phyloP scores from a whole-genome alignment of 2,113 vertebrate species.

The Vombatus ursinus region DNA sequence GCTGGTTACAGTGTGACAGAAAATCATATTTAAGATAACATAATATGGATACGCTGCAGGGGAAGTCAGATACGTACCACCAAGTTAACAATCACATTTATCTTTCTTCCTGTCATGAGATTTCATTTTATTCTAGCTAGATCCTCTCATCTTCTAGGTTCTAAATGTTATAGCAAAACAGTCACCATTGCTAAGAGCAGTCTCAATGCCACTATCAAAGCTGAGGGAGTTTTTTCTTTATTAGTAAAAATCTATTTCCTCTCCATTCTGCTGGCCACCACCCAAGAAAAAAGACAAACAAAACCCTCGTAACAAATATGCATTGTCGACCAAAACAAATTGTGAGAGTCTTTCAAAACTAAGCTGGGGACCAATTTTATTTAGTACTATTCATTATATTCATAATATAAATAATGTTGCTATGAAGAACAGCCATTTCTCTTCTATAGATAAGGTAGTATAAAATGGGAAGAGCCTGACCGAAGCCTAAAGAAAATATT shows the following conservation, averaged over 20 bases:
- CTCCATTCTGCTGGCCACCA: not conserved
- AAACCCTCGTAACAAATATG: not conserved
- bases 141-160: not conserved
- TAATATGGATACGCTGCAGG: not conserved
- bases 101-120: not conserved
- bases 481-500: not conserved
- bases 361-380: not conserved
- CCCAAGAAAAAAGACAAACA: not conserved
- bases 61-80: not conserved
- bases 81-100: not conserved
- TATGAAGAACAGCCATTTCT: not conserved
- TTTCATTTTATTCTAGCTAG: slow-evolving; percentile 3
- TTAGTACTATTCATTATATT: not conserved
- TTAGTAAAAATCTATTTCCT: not conserved
- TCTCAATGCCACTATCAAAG: not conserved
- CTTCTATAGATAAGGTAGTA: not conserved
- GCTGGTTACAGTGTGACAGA: not conserved
- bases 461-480: not conserved
- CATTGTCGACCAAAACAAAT: not conserved
- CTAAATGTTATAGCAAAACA: slow-evolving; percentile 20
- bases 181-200: not conserved
- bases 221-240: not conserved
- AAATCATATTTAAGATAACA: not conserved
- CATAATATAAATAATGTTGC: slow-evolving; percentile 7
- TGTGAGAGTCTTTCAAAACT: not conserved